Evolutionary conservation across 1,140 invertebrate genomes (phyloP).

Genomic region (Pseudomyrmex dendroicus): DNA sequence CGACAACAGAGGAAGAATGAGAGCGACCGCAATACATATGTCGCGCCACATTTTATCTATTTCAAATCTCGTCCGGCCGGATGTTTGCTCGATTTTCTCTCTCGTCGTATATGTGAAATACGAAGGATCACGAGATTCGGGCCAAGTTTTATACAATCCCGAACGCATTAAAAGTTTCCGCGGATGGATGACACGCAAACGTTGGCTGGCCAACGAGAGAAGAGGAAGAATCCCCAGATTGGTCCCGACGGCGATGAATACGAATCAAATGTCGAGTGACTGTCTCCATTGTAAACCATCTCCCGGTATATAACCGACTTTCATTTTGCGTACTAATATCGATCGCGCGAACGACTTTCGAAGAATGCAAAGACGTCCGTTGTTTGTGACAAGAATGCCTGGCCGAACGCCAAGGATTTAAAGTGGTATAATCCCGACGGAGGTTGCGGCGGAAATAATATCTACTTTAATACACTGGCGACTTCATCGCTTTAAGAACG

Average conservation of each 20-base stretch:
- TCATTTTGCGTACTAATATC: conserved; percentile 57
- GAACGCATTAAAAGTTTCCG: conserved; percentile 41
- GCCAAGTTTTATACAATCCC: conserved; percentile 41
- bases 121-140: conserved; percentile 8
- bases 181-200: conserved; percentile 6
- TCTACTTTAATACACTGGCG: conserved; percentile 17
- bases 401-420: conserved; percentile 30
- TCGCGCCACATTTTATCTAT: not conserved
- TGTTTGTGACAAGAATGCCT: conserved; percentile 19
- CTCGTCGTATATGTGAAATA: conserved; percentile 24
- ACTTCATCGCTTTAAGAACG: not conserved
- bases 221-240: conserved; percentile 34
- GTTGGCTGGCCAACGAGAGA: conserved; percentile 11
- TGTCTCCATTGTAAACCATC: conserved; percentile 60
- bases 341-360: conserved; percentile 46
- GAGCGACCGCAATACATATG: conserved; percentile 1
- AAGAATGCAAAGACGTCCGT: conserved; percentile 25
- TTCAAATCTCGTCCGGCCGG: conserved; percentile 4
- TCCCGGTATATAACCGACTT: conserved; percentile 59
- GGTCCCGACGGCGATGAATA: conserved; percentile 61
- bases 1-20: not conserved
- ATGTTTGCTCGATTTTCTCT: conserved; percentile 28
- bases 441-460: conserved; percentile 10
- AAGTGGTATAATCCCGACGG: not conserved
- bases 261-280: conserved; percentile 57